Base-by-base conservation (phyloP, 2,888 invertebrate species). In the Plagiodera versicolora region DNA sequence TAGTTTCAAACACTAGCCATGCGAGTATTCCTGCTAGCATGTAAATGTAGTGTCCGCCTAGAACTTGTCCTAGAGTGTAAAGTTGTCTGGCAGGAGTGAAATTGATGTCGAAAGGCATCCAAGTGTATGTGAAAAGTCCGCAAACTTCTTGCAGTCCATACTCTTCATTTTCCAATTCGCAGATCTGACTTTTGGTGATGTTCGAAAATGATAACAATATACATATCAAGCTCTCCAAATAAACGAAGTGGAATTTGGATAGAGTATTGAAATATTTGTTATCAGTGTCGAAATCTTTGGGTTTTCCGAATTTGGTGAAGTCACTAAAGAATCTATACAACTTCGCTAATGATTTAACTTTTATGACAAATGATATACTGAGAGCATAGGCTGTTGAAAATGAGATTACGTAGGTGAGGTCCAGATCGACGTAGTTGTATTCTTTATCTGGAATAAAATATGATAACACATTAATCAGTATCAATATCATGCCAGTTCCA, bases 61-160 rank as follows among this genome's bases (percentile, higher is more conserved):
- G 28, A 4, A 65, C 6, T 39, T 61, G 62, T 9, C 60, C 2
- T 3, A 49, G 9, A 17, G 58, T 11, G 28, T 58, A 62, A 11
- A 65, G 44, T 47, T 62, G 56, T n/a, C 56, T 56, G 9, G 44
- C 45, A 5, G 65, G 62, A 18, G 49, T 45, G 20, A 49, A 56
- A 35, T 62, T 56, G 14, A 65, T 60, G 18, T 62, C 28, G 32
- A 65, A 62, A 0, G 65, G 65, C 60, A 58, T 35, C 65, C 65
- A 65, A 5, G 60, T 60, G 28, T 65, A 55, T 0, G 60, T 49
- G 32, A 60, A 50, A 8, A 65, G 51, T 19, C 65, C 62, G 14
- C 65, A 65, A 9, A 62, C 53, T 58, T 65, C 65, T 5, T 48
- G 45, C 20, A 59, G 39, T 18, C 46, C 48, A 11, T 50, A 46